phyloP scores from a whole-genome alignment of 2,113 vertebrate species.

The Pygoscelis antarcticus region DNA sequence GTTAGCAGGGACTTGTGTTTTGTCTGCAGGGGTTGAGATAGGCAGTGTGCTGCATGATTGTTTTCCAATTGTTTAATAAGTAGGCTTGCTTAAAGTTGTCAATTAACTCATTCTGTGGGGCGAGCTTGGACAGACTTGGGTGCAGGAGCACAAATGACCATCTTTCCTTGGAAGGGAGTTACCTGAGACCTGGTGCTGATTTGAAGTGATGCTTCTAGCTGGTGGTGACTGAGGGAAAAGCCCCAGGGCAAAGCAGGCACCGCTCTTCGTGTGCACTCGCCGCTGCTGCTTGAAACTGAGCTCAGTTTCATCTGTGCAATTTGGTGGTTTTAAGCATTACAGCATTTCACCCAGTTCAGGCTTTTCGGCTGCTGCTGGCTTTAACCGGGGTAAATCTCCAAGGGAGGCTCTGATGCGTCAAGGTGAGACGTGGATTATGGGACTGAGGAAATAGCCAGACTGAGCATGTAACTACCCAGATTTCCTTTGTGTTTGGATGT shows the following conservation, averaged over 20 bases:
- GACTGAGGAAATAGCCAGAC: not conserved
- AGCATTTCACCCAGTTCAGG: accelerated
- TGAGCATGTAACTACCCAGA: accelerated
- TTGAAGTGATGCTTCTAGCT: not conserved
- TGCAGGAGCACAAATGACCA: not conserved
- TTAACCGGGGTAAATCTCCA: not conserved
- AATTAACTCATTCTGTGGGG: not conserved
- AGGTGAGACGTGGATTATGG: not conserved
- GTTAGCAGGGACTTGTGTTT: not conserved
- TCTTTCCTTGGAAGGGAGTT: not conserved
- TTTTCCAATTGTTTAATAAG: not conserved
- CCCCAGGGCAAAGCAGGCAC: not conserved
- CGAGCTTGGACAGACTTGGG: not conserved
- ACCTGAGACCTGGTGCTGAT: not conserved
- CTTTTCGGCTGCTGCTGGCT: not conserved
- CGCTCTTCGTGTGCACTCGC: too few species aligned
- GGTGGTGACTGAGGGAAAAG: not conserved
- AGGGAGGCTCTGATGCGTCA: not conserved
- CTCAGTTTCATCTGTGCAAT: accelerated
- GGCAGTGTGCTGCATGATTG: not conserved
- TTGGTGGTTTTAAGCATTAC: accelerated
- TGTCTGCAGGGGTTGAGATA: not conserved
- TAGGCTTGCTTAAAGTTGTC: not conserved
- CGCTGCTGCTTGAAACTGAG: not conserved
- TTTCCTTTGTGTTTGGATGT: not conserved